Evolutionary conservation across 2,888 invertebrate species (phyloP).

Genomic region (Metacarcinus magister): DNA sequence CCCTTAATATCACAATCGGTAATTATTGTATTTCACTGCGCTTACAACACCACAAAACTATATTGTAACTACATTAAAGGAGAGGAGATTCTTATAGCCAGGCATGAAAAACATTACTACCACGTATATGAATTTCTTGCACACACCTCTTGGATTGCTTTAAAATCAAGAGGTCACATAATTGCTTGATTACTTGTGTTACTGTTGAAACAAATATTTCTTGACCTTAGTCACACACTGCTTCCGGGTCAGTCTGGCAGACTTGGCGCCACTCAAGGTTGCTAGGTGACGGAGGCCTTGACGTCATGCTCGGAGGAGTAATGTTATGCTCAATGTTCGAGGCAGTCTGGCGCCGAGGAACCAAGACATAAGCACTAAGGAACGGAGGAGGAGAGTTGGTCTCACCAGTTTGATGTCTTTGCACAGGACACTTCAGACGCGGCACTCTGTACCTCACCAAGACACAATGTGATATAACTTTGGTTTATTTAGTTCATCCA

Average conservation of each 20-base stretch:
- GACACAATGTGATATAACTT: too few relatives aligned
- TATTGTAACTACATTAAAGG: neutral
- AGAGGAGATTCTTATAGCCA: neutral
- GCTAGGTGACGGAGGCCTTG: neutral
- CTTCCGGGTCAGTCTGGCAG: neutral
- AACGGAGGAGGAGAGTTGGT: neutral
- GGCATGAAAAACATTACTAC: neutral
- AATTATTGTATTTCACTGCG: neutral
- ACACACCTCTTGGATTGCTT: neutral
- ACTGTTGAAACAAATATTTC: neutral
- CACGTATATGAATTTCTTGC: neutral
- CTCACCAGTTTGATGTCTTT: neutral
- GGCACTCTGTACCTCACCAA: neutral
- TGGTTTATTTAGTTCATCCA: neutral
- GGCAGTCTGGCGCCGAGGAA: neutral
- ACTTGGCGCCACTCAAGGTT: neutral
- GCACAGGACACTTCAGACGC: neutral
- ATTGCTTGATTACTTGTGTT: neutral
- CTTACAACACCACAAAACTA: neutral
- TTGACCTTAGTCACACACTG: neutral
- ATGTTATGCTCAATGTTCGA: neutral
- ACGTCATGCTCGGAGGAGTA: neutral
- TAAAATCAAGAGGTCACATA: neutral
- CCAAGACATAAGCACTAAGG: neutral
- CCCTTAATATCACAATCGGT: neutral